These are phyloP conservation scores for Eulacestoma nigropectus DNA, from an alignment of 2,113 vertebrate genomes.

Conservation along the genomic window DNA sequence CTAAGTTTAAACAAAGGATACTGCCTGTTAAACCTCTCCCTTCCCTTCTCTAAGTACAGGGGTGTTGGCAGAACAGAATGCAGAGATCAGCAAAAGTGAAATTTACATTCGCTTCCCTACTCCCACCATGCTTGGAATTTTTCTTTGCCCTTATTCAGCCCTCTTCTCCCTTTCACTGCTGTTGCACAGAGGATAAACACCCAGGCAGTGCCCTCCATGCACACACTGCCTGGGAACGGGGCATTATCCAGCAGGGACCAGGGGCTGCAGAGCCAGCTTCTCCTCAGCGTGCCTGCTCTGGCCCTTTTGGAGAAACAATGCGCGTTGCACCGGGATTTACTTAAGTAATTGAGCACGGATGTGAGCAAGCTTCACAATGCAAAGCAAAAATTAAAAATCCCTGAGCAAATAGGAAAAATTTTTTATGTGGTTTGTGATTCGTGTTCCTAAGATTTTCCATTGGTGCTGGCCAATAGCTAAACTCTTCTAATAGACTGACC, in stretches of 20 bases:
- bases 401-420: constrained; percentile 51
- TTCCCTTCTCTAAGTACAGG: neutral
- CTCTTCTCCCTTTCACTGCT: neutral
- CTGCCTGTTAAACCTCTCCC: neutral
- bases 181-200: neutral
- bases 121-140: neutral
- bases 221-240: accelerated
- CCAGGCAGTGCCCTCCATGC: neutral
- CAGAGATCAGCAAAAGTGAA: neutral
- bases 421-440: constrained; percentile 28
- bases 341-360: neutral
- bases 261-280: neutral
- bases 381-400: constrained; percentile 37
- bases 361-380: neutral
- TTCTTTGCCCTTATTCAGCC: neutral
- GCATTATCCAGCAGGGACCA: neutral
- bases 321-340: neutral
- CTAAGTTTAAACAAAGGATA: neutral
- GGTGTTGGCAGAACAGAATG: neutral
- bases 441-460: constrained; percentile 49
- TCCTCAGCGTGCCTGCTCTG: accelerated
- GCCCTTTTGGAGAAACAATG: neutral
- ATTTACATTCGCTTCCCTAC: neutral
- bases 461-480: constrained; percentile 10
- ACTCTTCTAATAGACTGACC: neutral